A percentile compares a stretch with the other conserved stretches of the same genome.
These are phyloP conservation scores for Actinemys pallida DNA, from an alignment of 2,113 vertebrate genomes.

Conservation along the genomic window DNA sequence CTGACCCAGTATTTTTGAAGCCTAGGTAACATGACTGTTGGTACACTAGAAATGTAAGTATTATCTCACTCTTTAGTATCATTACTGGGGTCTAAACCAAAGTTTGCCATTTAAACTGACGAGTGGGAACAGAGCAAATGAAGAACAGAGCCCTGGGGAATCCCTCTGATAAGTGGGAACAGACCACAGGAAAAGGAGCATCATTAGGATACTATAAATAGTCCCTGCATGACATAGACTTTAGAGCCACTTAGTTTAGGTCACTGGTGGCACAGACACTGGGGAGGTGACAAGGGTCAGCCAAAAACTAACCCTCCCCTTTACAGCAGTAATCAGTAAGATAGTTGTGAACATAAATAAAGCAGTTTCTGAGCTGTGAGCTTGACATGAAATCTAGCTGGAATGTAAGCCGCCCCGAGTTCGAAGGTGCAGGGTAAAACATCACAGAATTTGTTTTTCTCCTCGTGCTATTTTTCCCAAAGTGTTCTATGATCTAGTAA, in stretches of 20 bases:
- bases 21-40: neutral
- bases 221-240: neutral
- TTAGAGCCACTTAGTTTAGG: neutral
- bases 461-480: neutral
- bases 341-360: neutral
- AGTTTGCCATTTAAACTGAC: neutral
- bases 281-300: neutral
- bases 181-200: neutral
- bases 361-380: neutral
- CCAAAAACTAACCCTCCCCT: neutral
- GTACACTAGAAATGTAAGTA: slow-evolving; percentile 29
- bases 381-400: neutral
- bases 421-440: neutral
- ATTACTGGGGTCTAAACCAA: neutral
- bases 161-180: fast-evolving
- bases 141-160: neutral
- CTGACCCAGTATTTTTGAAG: slow-evolving; percentile 32
- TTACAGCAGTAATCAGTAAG: neutral
- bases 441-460: fast-evolving
- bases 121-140: neutral
- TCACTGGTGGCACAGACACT: neutral
- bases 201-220: neutral
- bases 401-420: neutral
- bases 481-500: neutral
- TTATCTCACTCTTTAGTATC: neutral